Evolutionary conservation across 2,888 invertebrate genomes (phyloP).

Genomic region (Sturmia bella): DNA sequence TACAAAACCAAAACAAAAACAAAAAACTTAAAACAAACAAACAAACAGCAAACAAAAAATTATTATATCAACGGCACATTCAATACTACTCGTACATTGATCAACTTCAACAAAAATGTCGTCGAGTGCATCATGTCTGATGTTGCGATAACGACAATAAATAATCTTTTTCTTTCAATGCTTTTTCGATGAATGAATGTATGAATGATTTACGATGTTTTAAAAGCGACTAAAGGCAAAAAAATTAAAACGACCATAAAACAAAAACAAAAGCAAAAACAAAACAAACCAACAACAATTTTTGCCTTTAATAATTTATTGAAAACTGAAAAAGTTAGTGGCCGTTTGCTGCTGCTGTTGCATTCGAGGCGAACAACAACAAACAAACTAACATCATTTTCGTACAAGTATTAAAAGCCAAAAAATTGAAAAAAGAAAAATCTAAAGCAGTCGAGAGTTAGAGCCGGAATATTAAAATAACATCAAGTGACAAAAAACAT

Average conservation of each 20-base stretch:
- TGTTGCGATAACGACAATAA: constrained; percentile 71
- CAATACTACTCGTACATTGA: constrained; percentile 60
- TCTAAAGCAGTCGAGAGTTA: constrained; percentile 46
- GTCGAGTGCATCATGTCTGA: constrained; percentile 73
- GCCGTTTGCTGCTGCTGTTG: constrained; percentile 42
- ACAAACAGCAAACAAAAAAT: constrained; percentile 4
- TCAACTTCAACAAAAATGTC: constrained; percentile 70
- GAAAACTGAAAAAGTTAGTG: constrained; percentile 64
- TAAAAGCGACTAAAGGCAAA: constrained; percentile 49
- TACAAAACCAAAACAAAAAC: constrained; percentile 16
- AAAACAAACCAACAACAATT: constrained; percentile 44
- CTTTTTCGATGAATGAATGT: constrained; percentile 73
- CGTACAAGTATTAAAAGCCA: constrained; percentile 1
- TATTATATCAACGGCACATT: constrained; percentile 30
- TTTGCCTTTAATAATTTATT: constrained; percentile 72
- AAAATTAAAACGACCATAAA: constrained; percentile 26
- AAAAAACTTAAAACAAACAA: background rate
- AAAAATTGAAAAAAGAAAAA: constrained; percentile 33
- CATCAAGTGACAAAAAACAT: constrained; percentile 67
- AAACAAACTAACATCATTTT: constrained; percentile 22
- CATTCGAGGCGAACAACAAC: constrained; percentile 27
- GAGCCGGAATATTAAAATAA: constrained; percentile 60
- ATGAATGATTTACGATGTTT: constrained; percentile 74
- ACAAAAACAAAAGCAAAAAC: constrained; percentile 39
- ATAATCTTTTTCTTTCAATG: constrained; percentile 71